These are phyloP conservation scores for Romanogobio albipinnatus DNA, from an alignment of 2,113 vertebrate species.

Conservation along the genomic window DNA sequence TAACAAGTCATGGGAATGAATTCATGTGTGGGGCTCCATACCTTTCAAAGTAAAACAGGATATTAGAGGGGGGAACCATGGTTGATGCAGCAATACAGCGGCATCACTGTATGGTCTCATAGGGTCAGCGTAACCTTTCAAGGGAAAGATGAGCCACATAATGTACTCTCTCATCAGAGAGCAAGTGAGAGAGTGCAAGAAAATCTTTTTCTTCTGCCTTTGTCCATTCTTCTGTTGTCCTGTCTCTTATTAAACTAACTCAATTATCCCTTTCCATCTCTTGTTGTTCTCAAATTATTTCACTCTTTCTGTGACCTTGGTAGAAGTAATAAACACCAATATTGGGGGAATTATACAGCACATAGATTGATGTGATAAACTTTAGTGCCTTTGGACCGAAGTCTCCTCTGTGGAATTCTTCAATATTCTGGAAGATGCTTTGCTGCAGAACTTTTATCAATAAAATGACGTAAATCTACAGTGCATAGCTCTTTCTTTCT, in stretches of 20 bases:
- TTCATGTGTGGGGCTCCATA: no score
- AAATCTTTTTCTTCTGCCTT: background rate
- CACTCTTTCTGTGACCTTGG: slow-evolving; percentile 32
- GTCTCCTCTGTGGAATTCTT: background rate
- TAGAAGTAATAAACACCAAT: slow-evolving; percentile 36
- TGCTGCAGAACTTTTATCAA: background rate
- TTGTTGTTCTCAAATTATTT: background rate
- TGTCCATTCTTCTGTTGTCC: slow-evolving; percentile 13
- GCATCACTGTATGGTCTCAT: background rate
- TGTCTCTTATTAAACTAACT: slow-evolving; percentile 8
- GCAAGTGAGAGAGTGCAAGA: background rate
- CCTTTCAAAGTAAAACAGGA: no score
- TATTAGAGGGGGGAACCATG: background rate
- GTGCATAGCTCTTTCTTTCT: background rate
- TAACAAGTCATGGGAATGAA: background rate
- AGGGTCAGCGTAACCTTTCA: background rate
- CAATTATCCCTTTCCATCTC: background rate
- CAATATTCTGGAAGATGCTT: background rate
- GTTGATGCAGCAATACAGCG: background rate
- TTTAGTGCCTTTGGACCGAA: slow-evolving; percentile 15
- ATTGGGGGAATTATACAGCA: slow-evolving; percentile 19
- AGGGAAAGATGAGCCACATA: background rate
- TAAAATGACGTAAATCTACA: background rate
- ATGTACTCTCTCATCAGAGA: background rate
- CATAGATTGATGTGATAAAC: slow-evolving; percentile 42